phyloP scores from a whole-genome alignment of 2,888 invertebrate genomes.

The Drepanosiphum platanoidis region DNA sequence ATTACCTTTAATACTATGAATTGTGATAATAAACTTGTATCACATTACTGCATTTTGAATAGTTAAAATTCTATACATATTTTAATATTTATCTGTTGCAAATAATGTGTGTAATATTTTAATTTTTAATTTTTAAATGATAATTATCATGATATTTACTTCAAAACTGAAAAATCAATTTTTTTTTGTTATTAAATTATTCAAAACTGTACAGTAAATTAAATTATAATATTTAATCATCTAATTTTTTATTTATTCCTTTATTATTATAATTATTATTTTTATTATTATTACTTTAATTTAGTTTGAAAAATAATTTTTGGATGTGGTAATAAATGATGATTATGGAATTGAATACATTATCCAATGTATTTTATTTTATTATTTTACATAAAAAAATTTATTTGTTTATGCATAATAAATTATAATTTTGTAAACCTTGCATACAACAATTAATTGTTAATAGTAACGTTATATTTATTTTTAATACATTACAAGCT shows the following conservation, averaged over 20 bases:
- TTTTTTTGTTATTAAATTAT: constrained; percentile 3
- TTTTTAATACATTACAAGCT: not conserved
- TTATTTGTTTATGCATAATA: constrained; percentile 4
- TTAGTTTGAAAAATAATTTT: constrained; percentile 1
- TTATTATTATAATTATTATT: constrained; percentile 42
- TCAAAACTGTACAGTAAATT: constrained; percentile 31
- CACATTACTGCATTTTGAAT: constrained; percentile 36
- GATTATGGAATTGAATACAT: constrained; percentile 26
- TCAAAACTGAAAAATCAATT: too few relatives aligned
- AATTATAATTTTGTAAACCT: constrained; percentile 31
- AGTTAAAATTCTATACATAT: constrained; percentile 8
- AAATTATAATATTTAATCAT: constrained; percentile 24
- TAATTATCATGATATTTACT: too few relatives aligned
- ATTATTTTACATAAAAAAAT: constrained; percentile 30
- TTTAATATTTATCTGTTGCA: constrained; percentile 40
- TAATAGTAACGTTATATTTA: constrained; percentile 5
- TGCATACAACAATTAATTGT: not conserved
- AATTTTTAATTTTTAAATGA: constrained; percentile 19
- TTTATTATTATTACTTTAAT: constrained; percentile 1
- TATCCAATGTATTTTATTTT: constrained; percentile 31
- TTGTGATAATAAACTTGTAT: constrained; percentile 30
- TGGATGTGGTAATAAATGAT: constrained; percentile 44
- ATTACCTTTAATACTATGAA: constrained; percentile 15
- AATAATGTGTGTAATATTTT: constrained; percentile 31
- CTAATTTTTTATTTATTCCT: constrained; percentile 31